Conservation (phyloP, 2,888 invertebrate genomes). For the Lathronympha strigana region DNA sequence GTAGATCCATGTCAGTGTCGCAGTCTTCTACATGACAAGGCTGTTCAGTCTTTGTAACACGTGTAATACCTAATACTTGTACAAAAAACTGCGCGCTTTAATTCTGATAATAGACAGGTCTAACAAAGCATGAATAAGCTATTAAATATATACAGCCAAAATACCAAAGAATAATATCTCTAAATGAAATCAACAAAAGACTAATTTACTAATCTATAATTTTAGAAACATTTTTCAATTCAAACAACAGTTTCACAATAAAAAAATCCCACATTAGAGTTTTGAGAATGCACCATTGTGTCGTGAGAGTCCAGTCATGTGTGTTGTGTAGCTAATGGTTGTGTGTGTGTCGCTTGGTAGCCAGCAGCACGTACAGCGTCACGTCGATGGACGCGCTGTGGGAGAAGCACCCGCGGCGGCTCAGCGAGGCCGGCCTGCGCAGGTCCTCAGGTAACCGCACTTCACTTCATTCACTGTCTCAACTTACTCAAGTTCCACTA, state of each 20-base stretch:
- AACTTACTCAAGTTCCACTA: constrained; percentile 31
- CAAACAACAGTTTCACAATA: constrained; percentile 18
- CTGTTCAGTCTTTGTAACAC: constrained; percentile 28
- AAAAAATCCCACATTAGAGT: constrained; percentile 36
- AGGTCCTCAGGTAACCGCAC: constrained; percentile 88
- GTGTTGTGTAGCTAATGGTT: constrained; percentile 74
- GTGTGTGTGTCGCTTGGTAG: constrained; percentile 80
- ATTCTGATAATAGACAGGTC: constrained; percentile 29
- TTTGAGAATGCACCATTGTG: constrained; percentile 40
- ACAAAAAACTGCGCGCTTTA: constrained; percentile 26
- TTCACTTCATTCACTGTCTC: constrained; percentile 43
- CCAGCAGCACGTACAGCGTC: constrained; percentile 84
- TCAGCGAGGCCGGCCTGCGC: constrained; percentile 90
- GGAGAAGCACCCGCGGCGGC: constrained; percentile 89
- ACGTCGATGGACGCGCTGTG: constrained; percentile 89
- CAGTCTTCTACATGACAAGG: constrained; percentile 33
- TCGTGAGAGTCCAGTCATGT: constrained; percentile 51
- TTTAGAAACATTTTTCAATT: constrained; percentile 35
- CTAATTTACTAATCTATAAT: constrained; percentile 36
- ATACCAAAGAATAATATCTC: constrained; percentile 13
- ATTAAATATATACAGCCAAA: constrained; percentile 34
- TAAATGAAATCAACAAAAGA: constrained; percentile 33
- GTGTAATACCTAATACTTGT: constrained; percentile 7
- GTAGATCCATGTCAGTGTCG: constrained; percentile 19
- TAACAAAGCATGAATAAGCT: constrained; percentile 43